phyloP scores from a whole-genome alignment of 2,113 vertebrate genomes.

The Lagenorhynchus albirostris region DNA sequence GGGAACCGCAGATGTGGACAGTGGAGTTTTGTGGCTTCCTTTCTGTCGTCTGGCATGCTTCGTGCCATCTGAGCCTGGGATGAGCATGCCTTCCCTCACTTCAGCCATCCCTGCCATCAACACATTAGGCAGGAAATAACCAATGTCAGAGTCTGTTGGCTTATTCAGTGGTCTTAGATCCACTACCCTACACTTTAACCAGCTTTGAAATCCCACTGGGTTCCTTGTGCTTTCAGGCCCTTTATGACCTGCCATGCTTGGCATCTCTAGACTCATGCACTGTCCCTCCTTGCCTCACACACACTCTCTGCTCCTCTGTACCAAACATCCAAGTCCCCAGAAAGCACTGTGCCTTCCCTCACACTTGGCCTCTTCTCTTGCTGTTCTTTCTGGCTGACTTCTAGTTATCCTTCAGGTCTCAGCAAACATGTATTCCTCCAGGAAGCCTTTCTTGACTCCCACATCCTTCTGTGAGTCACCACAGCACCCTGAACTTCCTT shows the following conservation, averaged over 20 bases:
- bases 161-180: background rate
- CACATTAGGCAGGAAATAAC: background rate
- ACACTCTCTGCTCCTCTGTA: background rate
- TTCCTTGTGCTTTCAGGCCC: background rate
- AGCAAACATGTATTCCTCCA: background rate
- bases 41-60: background rate
- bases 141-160: background rate
- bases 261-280: background rate
- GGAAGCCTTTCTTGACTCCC: background rate
- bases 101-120: background rate
- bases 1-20: background rate
- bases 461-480: background rate
- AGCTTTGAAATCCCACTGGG: background rate
- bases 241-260: accelerated
- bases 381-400: background rate
- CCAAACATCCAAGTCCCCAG: background rate
- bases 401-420: background rate
- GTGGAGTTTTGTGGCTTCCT: background rate
- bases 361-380: background rate
- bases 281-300: background rate
- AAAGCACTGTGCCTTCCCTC: background rate
- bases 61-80: background rate
- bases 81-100: background rate
- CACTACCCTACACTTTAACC: background rate
- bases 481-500: background rate